These are phyloP conservation scores for Pantherophis alleghaniensis DNA, from an alignment of 2,797 vertebrate genomes.

Conservation along the genomic window DNA sequence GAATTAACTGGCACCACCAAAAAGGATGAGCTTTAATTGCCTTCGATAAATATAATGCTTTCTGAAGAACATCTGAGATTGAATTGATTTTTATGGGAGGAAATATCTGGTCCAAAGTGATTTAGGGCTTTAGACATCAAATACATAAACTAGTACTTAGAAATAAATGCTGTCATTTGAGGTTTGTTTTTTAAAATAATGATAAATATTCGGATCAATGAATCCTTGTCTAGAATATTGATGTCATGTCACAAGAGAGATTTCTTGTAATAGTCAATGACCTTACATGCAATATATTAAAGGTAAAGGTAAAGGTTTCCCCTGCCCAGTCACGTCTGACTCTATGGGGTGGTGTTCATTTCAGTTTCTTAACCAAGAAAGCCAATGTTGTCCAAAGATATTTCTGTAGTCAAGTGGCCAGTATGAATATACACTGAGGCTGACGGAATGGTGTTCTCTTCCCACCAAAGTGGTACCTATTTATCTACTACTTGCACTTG, in stretches of 20 bases:
- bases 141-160: neutral
- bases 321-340: too few species aligned
- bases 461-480: too few species aligned
- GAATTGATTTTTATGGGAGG: neutral
- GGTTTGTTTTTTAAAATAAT: neutral
- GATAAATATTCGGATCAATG: neutral
- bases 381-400: too few species aligned
- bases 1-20: neutral
- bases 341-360: too few species aligned
- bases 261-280: neutral
- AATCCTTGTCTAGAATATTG: neutral
- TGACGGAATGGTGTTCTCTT: too few species aligned
- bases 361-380: too few species aligned
- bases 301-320: too few species aligned
- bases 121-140: neutral
- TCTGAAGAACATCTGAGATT: neutral
- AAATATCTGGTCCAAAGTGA: neutral
- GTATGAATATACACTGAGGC: too few species aligned
- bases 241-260: neutral
- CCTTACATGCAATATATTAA: neutral
- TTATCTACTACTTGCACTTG: too few species aligned
- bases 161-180: neutral
- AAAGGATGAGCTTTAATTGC: neutral
- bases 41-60: neutral
- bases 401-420: too few species aligned